Evolutionary conservation across 2,797 vertebrate species (phyloP).

Genomic region (Poecilia picta): DNA sequence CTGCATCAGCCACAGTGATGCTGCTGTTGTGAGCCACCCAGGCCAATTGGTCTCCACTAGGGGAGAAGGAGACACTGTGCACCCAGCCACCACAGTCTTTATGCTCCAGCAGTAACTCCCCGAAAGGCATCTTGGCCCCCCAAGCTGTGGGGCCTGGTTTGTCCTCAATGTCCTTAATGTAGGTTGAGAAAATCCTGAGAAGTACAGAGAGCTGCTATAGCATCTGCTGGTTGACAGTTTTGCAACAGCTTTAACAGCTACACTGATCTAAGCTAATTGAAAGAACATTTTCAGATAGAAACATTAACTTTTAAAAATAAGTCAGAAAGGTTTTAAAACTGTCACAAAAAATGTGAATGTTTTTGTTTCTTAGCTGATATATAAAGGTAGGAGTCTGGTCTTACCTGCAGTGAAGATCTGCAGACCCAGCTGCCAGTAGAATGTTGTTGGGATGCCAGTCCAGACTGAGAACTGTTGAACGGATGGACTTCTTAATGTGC

Average conservation of each 20-base stretch:
- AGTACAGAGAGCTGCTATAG: neutral
- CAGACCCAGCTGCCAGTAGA: conserved; percentile 81
- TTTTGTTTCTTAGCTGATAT: neutral
- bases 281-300: neutral
- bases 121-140: conserved; percentile 87
- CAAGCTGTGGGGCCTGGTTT: conserved; percentile 84
- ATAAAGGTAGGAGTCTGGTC: conserved; percentile 1
- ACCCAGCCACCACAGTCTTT: conserved; percentile 87
- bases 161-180: conserved; percentile 87
- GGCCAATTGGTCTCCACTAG: conserved; percentile 81
- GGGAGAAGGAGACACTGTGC: conserved; percentile 83
- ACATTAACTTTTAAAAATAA: neutral
- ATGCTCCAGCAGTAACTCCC: conserved; percentile 81
- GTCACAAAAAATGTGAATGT: neutral
- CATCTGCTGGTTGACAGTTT: neutral
- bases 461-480: conserved; percentile 82
- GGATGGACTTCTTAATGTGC: conserved; percentile 81
- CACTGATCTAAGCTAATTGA: neutral
- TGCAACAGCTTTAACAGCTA: neutral
- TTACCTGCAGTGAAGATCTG: conserved; percentile 84
- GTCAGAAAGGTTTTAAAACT: neutral
- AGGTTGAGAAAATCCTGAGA: conserved; percentile 82
- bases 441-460: conserved; percentile 88
- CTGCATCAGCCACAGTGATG: conserved; percentile 79
- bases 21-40: conserved; percentile 85